Evolutionary conservation across 2,797 vertebrate species (phyloP), one percentile per base, ranked within the genome.

Genomic region (Lagorchestes hirsutus): DNA sequence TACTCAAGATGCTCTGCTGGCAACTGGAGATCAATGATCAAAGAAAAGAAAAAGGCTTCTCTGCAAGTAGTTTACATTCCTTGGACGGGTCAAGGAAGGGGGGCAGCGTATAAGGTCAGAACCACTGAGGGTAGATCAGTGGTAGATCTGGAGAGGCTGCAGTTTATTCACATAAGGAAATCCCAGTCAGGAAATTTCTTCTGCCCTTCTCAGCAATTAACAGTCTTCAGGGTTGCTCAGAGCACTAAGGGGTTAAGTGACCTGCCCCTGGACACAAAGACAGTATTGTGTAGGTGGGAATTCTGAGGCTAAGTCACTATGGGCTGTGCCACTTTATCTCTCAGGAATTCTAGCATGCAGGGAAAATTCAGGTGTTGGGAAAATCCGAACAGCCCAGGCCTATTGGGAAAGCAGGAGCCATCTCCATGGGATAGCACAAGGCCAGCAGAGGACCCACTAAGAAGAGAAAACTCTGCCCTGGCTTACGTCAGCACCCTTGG

Each of bases 1-100:
- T 24, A 46, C 40, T 1, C 6, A 0, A 24, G 67, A 46, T 0
- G 0, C 40, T 27, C 34, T 10, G 18, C 18, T 46, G 0, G 22
- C 8, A 24, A 27, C 40, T 27, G 6, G 74, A 0, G 40, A 46
- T 40, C 67, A 24, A n/a, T 1, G 18, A 46, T 82, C 67, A 46
- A 46, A 82, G 67, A 22, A 74, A 74, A 46, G n/a, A 24, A 82
- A 46, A 82, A 22, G 16, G 46, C n/a, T 40, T 1, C 34, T 67
- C 13, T n/a, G n/a, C 67, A 46, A 40, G 67, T 24, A 40, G 67
- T 24, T 22, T 40, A 9, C 67, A 24, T 46, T 27, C 74, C 46
- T 24, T 10, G 18, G 2, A 46, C 22, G 6, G 74, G n/a, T 22
- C 67, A 4, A 5, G 16, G 62, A 4, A 4, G 34, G n/a, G 14